Evolutionary conservation across 2,797 vertebrate species (phyloP).

Genomic region (Falco concolor): DNA sequence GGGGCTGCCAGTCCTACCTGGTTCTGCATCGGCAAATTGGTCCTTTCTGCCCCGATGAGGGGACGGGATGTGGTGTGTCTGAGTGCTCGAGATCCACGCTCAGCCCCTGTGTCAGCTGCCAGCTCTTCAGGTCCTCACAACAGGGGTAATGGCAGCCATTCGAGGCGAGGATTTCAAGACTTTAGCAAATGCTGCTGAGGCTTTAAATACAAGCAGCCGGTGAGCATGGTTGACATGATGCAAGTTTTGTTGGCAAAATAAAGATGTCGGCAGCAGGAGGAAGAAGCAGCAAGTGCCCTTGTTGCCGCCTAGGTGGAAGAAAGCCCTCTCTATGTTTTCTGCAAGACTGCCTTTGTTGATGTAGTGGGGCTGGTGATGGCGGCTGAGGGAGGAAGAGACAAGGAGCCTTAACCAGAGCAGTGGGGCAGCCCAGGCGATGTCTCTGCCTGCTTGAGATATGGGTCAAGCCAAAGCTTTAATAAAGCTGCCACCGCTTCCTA

Average conservation of each 20-base stretch:
- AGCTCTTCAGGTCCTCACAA: neutral
- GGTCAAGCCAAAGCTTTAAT: neutral
- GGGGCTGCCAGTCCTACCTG: neutral
- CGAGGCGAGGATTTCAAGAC: neutral
- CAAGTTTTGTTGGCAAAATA: neutral
- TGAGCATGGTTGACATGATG: accelerated
- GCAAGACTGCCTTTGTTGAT: accelerated
- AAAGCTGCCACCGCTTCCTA: neutral
- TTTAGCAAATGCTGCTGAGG: neutral
- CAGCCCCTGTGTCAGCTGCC: neutral
- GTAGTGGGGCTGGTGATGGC: accelerated
- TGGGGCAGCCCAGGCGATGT: neutral
- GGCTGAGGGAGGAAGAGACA: neutral
- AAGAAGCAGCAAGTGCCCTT: neutral
- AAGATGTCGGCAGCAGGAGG: neutral
- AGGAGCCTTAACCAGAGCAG: neutral
- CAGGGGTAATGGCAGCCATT: neutral
- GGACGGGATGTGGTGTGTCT: neutral
- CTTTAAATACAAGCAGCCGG: neutral
- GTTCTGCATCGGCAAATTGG: neutral
- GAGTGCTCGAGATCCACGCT: neutral
- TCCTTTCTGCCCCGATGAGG: neutral
- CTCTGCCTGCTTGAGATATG: neutral
- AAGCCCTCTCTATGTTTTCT: neutral
- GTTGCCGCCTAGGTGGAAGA: neutral